These are phyloP conservation scores for Myanophis thanlyinensis DNA, from an alignment of 2,113 vertebrate genomes.

Conservation along the genomic window DNA sequence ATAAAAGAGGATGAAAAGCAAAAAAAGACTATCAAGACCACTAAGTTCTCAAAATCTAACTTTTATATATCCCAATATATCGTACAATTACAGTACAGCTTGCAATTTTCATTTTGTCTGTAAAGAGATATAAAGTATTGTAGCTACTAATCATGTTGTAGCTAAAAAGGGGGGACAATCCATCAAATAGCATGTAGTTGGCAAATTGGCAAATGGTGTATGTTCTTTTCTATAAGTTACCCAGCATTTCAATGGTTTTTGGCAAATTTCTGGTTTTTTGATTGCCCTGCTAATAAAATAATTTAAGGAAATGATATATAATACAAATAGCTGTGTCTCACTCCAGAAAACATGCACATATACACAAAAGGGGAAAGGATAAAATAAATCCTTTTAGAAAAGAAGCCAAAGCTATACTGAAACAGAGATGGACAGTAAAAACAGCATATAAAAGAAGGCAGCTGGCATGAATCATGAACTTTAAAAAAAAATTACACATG, in stretches of 20 bases:
- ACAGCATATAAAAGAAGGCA: not conserved
- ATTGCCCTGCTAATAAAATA: constrained; percentile 35
- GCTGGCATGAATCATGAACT: not conserved
- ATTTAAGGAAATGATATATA: constrained; percentile 15
- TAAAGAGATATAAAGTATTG: not conserved
- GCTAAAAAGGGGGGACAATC: not conserved
- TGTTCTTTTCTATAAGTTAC: constrained; percentile 20
- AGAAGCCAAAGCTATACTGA: constrained; percentile 11
- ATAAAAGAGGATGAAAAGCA: no score
- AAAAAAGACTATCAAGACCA: no score
- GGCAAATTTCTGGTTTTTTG: constrained; percentile 32
- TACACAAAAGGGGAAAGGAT: constrained; percentile 17
- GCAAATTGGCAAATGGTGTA: constrained; percentile 23
- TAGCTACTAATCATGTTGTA: not conserved
- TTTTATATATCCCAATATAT: not conserved
- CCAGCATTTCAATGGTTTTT: constrained; percentile 38
- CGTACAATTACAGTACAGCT: not conserved
- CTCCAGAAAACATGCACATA: constrained; percentile 31
- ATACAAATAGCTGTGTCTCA: constrained; percentile 17
- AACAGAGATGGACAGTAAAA: constrained; percentile 12
- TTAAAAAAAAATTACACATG: not conserved
- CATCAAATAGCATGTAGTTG: not conserved
- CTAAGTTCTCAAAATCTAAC: not conserved
- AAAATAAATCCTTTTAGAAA: constrained; percentile 12
- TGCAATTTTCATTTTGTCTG: not conserved